Evolutionary conservation across 2,888 invertebrate species (phyloP), one percentile per base, ranked within the genome.

Genomic region (Mesorhabditis belari): DNA sequence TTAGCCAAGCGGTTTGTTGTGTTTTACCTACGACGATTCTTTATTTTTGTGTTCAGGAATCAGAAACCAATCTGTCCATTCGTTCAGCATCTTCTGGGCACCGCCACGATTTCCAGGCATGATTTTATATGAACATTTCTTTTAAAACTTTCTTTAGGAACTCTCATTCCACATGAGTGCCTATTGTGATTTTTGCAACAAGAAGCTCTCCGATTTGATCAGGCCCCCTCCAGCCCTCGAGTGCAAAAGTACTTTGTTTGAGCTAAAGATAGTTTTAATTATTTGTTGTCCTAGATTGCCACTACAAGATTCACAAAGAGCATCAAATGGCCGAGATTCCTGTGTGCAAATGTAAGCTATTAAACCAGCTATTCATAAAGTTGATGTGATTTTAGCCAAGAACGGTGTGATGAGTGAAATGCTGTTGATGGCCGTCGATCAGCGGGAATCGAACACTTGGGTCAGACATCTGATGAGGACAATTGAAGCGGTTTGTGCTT

Each of bases 151-250:
- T 35, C 69, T 71, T 63, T 69, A 71, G 49, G 71, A 71, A 50
- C 61, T 71, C n/a, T 64, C 71, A 17, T 71, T 62, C 60, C 71
- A 71, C 62, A 69, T 69, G 44, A 61, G 59, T 5, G 65, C 71
- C 12, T 90, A 91, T 74, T 98, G 96, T 85, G 96, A 96, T 85
- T 90, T 92, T 74, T 98, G 98, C 86, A 88, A 92, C 69, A 92
- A 92, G 81, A 93, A 93, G 77, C 87, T 96, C 76, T 96, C 93
- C 91, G 71, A 65, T 26, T 90, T 96, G 88, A 90, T 98, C 84
- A 89, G 93, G 80, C 96, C 96, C 73, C 95, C 96, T 68, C 91
- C 92, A 73, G 96, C 96, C 65, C 87, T 93, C 80, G 96, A 96
- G 85, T 98, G 98, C 84, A 87, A 91, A 86, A 87, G 95, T 91